A percentile compares a stretch with the other conserved stretches of the same genome.
These are phyloP conservation scores for Tachina grossa DNA, from an alignment of 2,888 invertebrate genomes.

Conservation along the genomic window DNA sequence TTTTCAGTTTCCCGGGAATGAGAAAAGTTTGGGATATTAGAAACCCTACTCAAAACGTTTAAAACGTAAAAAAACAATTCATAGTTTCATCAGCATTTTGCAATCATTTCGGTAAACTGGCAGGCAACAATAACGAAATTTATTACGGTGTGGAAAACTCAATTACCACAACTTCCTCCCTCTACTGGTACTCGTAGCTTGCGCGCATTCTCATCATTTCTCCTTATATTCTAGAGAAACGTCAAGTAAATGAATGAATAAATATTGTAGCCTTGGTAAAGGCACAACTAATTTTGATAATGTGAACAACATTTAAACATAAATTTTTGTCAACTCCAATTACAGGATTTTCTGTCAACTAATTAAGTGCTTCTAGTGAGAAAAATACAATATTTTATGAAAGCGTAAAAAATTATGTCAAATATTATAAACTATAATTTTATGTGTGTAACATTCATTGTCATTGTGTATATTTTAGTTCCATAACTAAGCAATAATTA, in stretches of 20 bases:
- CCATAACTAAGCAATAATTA: slow-evolving; percentile 8
- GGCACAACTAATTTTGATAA: slow-evolving; percentile 67
- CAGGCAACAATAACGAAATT: slow-evolving; percentile 42
- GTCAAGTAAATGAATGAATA: slow-evolving; percentile 7
- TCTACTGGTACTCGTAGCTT: too few relatives aligned
- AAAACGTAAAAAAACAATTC: slow-evolving; percentile 29
- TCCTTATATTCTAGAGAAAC: background rate
- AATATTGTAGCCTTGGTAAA: slow-evolving; percentile 32
- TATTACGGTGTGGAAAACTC: slow-evolving; percentile 49
- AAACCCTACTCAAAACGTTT: slow-evolving; percentile 15
- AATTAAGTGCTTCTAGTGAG: slow-evolving; percentile 63
- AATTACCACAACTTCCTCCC: slow-evolving; percentile 47
- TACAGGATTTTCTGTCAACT: slow-evolving; percentile 66
- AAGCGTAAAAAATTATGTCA: slow-evolving; percentile 66
- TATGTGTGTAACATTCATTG: slow-evolving; percentile 28
- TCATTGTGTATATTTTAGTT: slow-evolving; percentile 34
- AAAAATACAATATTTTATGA: slow-evolving; percentile 10
- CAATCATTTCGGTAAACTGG: slow-evolving; percentile 29
- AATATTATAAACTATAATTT: slow-evolving; percentile 65
- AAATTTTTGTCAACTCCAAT: slow-evolving; percentile 65
- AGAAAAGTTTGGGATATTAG: too few relatives aligned
- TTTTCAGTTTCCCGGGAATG: too few relatives aligned
- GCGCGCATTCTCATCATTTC: background rate
- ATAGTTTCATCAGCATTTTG: slow-evolving; percentile 28
- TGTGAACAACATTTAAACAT: slow-evolving; percentile 67